phyloP scores from a whole-genome alignment of 2,113 vertebrate species.

The Climacteris rufus region DNA sequence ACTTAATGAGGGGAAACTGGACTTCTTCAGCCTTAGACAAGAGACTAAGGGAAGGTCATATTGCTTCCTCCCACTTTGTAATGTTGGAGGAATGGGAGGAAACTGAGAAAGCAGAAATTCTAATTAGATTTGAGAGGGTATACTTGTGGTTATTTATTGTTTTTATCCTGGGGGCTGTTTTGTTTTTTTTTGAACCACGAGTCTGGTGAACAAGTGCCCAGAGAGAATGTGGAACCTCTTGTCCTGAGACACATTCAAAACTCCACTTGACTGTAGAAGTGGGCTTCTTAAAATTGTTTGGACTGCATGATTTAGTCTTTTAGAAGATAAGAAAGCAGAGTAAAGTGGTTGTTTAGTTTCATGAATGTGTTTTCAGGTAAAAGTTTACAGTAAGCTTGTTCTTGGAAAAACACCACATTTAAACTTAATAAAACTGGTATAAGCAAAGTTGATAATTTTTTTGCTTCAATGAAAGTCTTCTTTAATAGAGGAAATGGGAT shows the following conservation, averaged over 20 bases:
- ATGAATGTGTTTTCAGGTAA: background rate
- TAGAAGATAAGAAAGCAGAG: background rate
- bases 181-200: background rate
- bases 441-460: background rate
- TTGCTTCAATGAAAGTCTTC: background rate
- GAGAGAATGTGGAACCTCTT: background rate
- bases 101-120: background rate
- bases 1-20: background rate
- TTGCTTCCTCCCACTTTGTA: background rate
- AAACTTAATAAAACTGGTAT: background rate
- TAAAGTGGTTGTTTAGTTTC: background rate
- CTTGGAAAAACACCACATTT: background rate
- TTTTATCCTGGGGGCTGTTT: background rate
- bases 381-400: background rate
- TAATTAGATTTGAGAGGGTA: background rate
- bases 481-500: background rate
- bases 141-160: background rate
- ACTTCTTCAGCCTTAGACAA: background rate
- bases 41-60: background rate
- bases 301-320: background rate
- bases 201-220: background rate
- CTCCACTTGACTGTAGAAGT: background rate
- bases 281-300: conserved; percentile 1
- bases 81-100: background rate
- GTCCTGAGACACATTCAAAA: background rate